These are phyloP conservation scores for Geodia barretti DNA, from an alignment of 37 sponge, comb jelly and placozoan genomes.

Conservation along the genomic window DNA sequence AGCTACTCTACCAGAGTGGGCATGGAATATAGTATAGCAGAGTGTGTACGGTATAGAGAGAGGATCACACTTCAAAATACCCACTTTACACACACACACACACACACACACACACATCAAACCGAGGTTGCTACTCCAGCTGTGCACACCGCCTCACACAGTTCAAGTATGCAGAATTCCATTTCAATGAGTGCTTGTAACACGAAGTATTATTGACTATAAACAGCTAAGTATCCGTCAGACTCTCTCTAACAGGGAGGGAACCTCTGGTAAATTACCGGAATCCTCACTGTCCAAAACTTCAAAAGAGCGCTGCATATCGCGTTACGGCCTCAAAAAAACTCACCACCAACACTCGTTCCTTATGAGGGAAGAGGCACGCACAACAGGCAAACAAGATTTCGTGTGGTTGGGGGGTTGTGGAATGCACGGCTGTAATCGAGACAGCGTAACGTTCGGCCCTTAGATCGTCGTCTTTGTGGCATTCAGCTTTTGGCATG, in stretches of 20 bases:
- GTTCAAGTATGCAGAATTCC: not conserved
- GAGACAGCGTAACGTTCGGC: not conserved
- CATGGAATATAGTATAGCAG: not conserved
- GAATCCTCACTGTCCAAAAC: not conserved
- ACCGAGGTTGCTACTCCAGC: not conserved
- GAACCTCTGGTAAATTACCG: not conserved
- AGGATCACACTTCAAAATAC: too few relatives aligned
- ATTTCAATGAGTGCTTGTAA: not conserved
- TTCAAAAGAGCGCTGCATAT: not conserved
- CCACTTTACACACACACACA: too few relatives aligned
- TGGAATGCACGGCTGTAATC: not conserved
- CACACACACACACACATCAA: not conserved
- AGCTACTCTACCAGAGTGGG: not conserved
- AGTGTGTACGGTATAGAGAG: constrained; percentile 1
- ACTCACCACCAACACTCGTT: not conserved
- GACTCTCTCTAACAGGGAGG: not conserved
- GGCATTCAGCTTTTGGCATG: not conserved
- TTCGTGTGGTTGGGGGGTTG: not conserved
- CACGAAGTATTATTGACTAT: not conserved
- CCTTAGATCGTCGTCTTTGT: not conserved
- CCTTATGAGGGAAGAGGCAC: not conserved
- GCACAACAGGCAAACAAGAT: not conserved
- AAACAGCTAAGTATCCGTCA: not conserved
- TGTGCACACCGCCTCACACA: not conserved
- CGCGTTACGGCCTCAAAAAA: not conserved